These are phyloP conservation scores for Linyphia triangularis DNA, from an alignment of 2,888 invertebrate genomes.

Conservation along the genomic window DNA sequence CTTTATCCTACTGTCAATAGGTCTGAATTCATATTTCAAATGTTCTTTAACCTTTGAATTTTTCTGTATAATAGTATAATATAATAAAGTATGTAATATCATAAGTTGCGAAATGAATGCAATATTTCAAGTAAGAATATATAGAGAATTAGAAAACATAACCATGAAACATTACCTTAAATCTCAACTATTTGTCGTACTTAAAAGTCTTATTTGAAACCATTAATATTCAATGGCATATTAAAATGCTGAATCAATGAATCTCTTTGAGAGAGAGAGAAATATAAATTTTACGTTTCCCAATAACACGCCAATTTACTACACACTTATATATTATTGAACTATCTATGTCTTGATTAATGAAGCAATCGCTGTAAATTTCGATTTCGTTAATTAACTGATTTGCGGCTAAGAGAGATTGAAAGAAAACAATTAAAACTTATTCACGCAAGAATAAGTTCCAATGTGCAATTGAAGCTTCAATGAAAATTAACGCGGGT, in stretches of 20 bases:
- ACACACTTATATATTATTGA: constrained; percentile 29
- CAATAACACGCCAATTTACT: constrained; percentile 43
- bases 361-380: constrained; percentile 17
- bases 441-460: constrained; percentile 20
- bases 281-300: not conserved
- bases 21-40: not conserved
- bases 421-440: constrained; percentile 56
- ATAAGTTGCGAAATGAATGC: no score
- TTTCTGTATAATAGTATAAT: constrained; percentile 3
- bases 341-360: constrained; percentile 4
- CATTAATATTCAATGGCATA: not conserved
- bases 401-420: constrained; percentile 28
- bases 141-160: no score
- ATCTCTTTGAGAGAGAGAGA: no score
- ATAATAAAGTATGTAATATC: constrained; percentile 3
- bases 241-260: not conserved
- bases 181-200: no score
- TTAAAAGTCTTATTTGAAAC: no score
- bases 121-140: no score
- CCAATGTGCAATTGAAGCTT: constrained; percentile 10
- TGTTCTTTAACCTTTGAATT: constrained; percentile 9
- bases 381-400: constrained; percentile 56
- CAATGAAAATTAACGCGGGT: constrained; percentile 42
- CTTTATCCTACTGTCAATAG: no score
- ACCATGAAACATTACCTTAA: no score